Evolutionary conservation across 1,140 invertebrate genomes (phyloP), one percentile per base, ranked within the genome.

Genomic region (Drosophila nannoptera): DNA sequence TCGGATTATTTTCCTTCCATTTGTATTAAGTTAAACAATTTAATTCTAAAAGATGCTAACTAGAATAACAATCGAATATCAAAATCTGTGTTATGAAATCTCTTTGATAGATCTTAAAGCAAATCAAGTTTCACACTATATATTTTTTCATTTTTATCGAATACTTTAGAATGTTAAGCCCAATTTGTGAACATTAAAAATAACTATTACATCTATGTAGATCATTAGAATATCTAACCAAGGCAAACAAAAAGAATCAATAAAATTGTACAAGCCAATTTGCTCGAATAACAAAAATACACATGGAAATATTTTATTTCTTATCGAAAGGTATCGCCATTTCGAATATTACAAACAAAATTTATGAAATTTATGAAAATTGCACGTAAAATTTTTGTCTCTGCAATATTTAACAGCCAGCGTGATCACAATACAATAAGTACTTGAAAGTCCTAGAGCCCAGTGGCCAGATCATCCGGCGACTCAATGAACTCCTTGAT

Each of bases 401-500:
- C 8, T 38, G 45, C 53, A 36, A 38, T 9, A 36, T 65, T 64
- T 59, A 52, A 52, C 8, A 38, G 1, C 12, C 8, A 14, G 38
- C 14, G 35, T n/a, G 16, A 16, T 2, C n/a, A 50, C 12, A 14
- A 5, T 5, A 5, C 16, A 53, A 42, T 12, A 32, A 2, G 2
- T 7, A 5, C 9, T 16, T n/a, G 12, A 6, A 5, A 7, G 4
- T 9, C 2, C 22, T 59, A 70, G 0, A 68, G 29, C 0, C 56
- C 56, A 6, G 33, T 12, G 9, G 40, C 54, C 31, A 64, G 42
- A 4, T 55, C 61, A 5, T 16, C 33, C 4, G 99, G 98, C 90
- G 99, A 98, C 92, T 99, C 99, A 0, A 99, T 96, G 4, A 94
- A 95, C 35, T 94, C 92, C 90, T 99, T 99, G 87, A 99, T 96